Evolutionary conservation across 2,888 invertebrate species (phyloP).

Genomic region (Cecidostiba fungosa): DNA sequence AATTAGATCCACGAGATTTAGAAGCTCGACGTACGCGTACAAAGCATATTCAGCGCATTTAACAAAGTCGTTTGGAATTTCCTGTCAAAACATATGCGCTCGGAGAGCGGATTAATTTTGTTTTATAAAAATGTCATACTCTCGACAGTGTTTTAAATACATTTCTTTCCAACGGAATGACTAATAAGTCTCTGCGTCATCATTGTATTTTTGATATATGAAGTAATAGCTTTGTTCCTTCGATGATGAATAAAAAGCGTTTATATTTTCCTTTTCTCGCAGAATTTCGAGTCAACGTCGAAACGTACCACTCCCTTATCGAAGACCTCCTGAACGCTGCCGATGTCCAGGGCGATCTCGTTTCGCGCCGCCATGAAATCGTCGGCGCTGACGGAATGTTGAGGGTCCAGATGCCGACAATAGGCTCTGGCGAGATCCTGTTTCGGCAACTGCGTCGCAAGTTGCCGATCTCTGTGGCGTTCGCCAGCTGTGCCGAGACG

Average conservation of each 20-base stretch:
- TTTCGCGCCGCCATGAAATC: constrained; percentile 97
- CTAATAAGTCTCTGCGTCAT: not conserved
- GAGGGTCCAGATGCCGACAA: constrained; percentile 91
- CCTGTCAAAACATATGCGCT: constrained; percentile 1
- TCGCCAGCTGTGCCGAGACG: constrained; percentile 89
- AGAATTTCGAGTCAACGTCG: not conserved
- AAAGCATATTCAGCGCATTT: constrained; percentile 51
- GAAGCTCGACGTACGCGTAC: constrained; percentile 61
- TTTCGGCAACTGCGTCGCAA: constrained; percentile 95
- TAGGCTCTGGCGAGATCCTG: constrained; percentile 95
- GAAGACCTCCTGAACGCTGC: constrained; percentile 80
- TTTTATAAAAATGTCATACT: not conserved
- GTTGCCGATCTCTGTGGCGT: constrained; percentile 89
- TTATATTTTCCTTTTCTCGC: not conserved
- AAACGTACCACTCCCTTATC: constrained; percentile 74
- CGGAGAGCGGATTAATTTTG: not conserved
- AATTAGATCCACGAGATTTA: constrained; percentile 63
- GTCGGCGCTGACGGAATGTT: constrained; percentile 91
- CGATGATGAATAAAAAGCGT: too few relatives aligned
- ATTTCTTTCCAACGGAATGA: not conserved
- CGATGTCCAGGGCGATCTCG: constrained; percentile 97
- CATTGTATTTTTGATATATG: not conserved
- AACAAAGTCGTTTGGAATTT: not conserved
- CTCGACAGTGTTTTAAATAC: not conserved
- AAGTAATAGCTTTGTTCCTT: not conserved